These are phyloP conservation scores for Oncorhynchus mykiss DNA, from an alignment of 2,113 vertebrate genomes.

Conservation along the genomic window DNA sequence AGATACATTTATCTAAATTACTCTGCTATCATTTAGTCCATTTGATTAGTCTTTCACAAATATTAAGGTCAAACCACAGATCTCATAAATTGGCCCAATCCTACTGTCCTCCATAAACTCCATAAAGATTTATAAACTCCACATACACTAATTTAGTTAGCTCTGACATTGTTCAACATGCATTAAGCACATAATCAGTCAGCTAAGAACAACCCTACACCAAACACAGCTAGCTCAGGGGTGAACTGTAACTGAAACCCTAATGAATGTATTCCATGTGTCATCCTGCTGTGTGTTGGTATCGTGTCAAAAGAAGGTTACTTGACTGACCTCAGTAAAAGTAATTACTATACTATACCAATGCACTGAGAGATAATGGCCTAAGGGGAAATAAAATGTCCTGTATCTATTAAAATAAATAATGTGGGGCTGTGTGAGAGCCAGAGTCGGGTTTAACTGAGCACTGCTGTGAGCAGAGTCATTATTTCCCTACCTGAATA, in stretches of 20 bases:
- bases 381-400: background rate
- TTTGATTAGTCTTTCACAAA: background rate
- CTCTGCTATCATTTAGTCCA: background rate
- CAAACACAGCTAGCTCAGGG: background rate
- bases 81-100: background rate
- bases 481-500: slow-evolving; percentile 40
- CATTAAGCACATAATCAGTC: background rate
- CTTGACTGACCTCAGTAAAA: too few relatives aligned
- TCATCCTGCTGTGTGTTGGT: too few relatives aligned
- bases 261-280: background rate
- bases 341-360: too few relatives aligned
- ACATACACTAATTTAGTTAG: background rate
- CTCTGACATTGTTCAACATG: background rate
- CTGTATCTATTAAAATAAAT: background rate
- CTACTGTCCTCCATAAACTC: background rate
- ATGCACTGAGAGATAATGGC: background rate
- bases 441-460: slow-evolving; percentile 10
- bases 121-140: background rate
- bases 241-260: slow-evolving; percentile 1
- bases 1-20: background rate
- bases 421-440: background rate
- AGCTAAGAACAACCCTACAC: background rate
- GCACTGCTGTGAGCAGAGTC: slow-evolving; percentile 15
- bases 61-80: background rate
- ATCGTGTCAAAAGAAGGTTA: too few relatives aligned